phyloP scores from a whole-genome alignment of 2,797 vertebrate genomes.

The Eulemur coronatus region DNA sequence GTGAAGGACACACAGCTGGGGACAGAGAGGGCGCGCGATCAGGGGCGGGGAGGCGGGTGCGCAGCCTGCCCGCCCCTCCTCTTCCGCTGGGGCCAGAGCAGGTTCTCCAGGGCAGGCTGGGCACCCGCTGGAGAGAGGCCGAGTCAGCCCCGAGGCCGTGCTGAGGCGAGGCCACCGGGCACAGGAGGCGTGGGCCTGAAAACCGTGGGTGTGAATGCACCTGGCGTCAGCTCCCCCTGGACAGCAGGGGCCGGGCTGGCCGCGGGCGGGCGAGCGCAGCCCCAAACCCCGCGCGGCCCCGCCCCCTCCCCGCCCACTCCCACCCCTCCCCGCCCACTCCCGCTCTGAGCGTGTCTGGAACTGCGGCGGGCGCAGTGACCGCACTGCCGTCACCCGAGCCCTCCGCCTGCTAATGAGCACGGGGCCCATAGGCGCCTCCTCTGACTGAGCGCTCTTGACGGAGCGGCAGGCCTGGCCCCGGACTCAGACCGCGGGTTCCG shows the following conservation, averaged over 20 bases:
- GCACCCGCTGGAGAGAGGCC: not conserved
- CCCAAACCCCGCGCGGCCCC: not conserved
- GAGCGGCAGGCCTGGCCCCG: not conserved
- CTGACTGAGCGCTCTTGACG: not conserved
- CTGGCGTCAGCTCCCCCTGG: fast-evolving
- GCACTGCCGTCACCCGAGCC: not conserved
- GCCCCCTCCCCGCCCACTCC: not conserved
- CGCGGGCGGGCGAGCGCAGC: not conserved
- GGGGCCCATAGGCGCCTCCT: fast-evolving
- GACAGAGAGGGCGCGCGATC: not conserved
- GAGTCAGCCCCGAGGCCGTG: not conserved
- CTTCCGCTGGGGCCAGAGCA: not conserved
- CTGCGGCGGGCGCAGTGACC: fast-evolving
- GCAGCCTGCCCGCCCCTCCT: not conserved
- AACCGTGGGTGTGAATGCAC: not conserved
- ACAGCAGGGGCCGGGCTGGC: fast-evolving
- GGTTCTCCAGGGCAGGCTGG: not conserved
- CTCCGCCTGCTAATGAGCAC: not conserved
- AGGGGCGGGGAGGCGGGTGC: not conserved
- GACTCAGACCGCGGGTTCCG: not conserved
- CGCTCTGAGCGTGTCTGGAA: too few species aligned
- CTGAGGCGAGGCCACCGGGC: not conserved
- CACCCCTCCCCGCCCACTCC: not conserved
- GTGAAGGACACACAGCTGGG: slow-evolving; percentile 82
- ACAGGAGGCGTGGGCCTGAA: not conserved